These are phyloP conservation scores for Synodontis membranacea DNA, from an alignment of 2,113 vertebrate genomes.

Conservation along the genomic window DNA sequence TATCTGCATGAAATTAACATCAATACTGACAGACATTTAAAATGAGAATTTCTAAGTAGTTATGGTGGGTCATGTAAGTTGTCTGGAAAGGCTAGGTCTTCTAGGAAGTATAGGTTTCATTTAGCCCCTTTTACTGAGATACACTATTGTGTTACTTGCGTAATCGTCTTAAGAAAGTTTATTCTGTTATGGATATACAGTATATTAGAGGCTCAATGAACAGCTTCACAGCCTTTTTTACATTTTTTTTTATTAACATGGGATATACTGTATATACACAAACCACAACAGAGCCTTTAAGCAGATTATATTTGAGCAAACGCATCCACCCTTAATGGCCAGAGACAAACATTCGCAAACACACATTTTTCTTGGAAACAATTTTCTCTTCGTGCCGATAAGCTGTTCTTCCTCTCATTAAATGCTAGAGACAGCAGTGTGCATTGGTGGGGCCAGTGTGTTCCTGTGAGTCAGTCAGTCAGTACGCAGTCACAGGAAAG, in stretches of 20 bases:
- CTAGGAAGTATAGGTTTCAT: neutral
- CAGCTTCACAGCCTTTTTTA: no score
- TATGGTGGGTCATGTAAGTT: neutral
- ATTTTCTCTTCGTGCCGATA: slow-evolving; percentile 20
- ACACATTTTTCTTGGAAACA: slow-evolving; percentile 15
- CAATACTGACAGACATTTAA: neutral
- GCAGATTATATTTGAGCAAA: slow-evolving; percentile 19
- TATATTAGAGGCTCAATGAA: neutral
- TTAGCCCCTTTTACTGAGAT: neutral
- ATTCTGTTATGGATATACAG: neutral
- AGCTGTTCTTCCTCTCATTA: neutral
- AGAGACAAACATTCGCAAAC: slow-evolving; percentile 3
- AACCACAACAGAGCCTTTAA: slow-evolving; percentile 2
- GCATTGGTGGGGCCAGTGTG: neutral
- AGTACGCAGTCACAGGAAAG: neutral
- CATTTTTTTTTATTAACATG: neutral
- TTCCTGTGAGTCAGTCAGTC: slow-evolving; percentile 6
- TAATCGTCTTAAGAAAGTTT: neutral
- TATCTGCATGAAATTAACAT: neutral
- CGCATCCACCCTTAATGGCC: neutral
- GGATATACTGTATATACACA: neutral
- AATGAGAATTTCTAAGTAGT: no score
- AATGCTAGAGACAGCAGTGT: slow-evolving; percentile 3
- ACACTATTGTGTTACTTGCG: neutral
- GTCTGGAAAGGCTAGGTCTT: neutral